phyloP scores from a whole-genome alignment of 2,113 vertebrate genomes.

The Menidia beryllina region DNA sequence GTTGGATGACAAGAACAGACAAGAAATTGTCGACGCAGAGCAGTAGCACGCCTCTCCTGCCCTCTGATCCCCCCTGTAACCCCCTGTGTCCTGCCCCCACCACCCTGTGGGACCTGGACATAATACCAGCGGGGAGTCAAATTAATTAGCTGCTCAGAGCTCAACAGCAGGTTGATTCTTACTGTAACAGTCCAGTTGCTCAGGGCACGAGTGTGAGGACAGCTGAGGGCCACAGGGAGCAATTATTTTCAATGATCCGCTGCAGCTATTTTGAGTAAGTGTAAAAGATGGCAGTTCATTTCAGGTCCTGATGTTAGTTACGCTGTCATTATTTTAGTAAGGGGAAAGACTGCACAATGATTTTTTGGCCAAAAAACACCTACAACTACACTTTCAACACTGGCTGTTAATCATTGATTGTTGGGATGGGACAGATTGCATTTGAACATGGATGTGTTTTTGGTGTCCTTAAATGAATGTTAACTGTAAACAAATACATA shows the following conservation, averaged over 20 bases:
- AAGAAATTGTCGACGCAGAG: conserved; percentile 26
- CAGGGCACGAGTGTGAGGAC: conserved; percentile 14
- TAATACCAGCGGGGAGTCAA: conserved; percentile 51
- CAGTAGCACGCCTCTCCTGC: conserved; percentile 2
- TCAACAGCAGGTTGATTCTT: conserved; percentile 15
- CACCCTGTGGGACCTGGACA: conserved; percentile 27
- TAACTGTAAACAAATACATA: background rate
- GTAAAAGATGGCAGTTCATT: conserved; percentile 43
- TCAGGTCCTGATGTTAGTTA: conserved; percentile 17
- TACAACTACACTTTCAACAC: too few species aligned
- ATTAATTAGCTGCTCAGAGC: conserved; percentile 62
- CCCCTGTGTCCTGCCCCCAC: conserved; percentile 31
- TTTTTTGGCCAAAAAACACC: too few species aligned
- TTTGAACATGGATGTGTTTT: background rate
- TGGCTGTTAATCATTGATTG: too few species aligned
- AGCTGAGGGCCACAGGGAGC: conserved; percentile 27
- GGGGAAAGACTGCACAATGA: too few species aligned
- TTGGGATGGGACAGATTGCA: too few species aligned
- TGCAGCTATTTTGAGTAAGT: conserved; percentile 48
- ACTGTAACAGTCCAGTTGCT: conserved; percentile 32
- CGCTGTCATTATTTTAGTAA: too few species aligned
- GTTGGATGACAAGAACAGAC: conserved; percentile 1
- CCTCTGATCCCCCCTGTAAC: conserved; percentile 33
- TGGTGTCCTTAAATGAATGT: background rate
- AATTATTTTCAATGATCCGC: conserved; percentile 53